These are phyloP conservation scores for Grammomys surdaster DNA, from an alignment of 2,113 vertebrate genomes.

Conservation along the genomic window DNA sequence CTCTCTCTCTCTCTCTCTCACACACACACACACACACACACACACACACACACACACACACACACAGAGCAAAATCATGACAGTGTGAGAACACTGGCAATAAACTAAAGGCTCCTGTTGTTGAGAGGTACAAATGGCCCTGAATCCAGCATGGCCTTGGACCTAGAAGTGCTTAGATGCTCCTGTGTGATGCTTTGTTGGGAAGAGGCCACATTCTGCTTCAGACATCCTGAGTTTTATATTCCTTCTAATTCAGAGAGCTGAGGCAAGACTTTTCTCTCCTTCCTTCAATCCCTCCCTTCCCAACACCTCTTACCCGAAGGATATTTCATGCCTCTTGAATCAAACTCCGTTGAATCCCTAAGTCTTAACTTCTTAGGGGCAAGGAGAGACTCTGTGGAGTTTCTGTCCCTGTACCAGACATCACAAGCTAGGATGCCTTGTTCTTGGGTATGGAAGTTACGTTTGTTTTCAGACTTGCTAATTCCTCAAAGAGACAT, in stretches of 20 bases:
- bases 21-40: background rate
- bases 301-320: background rate
- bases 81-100: background rate
- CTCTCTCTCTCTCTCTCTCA: no score
- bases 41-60: no score
- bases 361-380: conserved; percentile 14
- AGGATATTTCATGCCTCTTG: background rate
- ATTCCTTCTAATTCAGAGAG: background rate
- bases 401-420: background rate
- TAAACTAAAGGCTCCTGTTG: background rate
- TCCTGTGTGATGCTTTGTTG: fast-evolving
- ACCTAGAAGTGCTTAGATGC: background rate
- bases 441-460: background rate
- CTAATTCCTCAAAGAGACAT: background rate
- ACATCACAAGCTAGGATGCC: background rate
- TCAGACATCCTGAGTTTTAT: background rate
- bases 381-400: background rate
- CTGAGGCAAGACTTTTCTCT: background rate
- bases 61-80: background rate
- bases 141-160: background rate
- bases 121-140: background rate
- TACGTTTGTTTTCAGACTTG: background rate
- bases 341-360: background rate
- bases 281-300: background rate
- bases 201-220: background rate